Evolutionary conservation across 2,888 invertebrate genomes (phyloP).

Genomic region (Pterobdella sp.): DNA sequence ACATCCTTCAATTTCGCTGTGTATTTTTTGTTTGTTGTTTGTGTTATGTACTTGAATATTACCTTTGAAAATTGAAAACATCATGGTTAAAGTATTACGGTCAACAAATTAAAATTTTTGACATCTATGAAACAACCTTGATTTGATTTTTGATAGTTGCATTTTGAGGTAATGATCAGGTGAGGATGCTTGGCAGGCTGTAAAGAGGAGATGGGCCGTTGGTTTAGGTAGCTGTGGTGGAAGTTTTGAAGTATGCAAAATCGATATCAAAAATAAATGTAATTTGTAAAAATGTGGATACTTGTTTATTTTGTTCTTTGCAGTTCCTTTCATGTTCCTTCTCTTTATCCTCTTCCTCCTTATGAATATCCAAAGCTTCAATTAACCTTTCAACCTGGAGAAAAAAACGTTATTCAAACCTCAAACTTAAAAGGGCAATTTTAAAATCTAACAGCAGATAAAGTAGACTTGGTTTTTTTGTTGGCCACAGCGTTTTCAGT

Average conservation of each 20-base stretch:
- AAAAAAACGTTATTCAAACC: neutral
- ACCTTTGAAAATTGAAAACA: neutral
- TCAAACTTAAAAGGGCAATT: neutral
- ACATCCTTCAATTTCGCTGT: constrained; percentile 81
- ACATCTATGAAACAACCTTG: constrained; percentile 59
- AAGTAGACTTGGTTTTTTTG: constrained; percentile 76
- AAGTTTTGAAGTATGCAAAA: neutral
- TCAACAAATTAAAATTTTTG: neutral
- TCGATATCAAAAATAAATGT: neutral
- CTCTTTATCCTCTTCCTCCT: constrained; percentile 54
- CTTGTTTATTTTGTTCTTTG: constrained; percentile 31
- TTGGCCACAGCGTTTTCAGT: constrained; percentile 70
- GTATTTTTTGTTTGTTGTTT: neutral
- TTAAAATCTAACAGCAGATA: constrained; percentile 67
- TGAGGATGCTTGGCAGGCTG: constrained; percentile 63
- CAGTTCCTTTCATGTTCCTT: constrained; percentile 48
- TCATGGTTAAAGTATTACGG: neutral
- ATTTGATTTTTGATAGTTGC: constrained; percentile 68
- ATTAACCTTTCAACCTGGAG: constrained; percentile 75
- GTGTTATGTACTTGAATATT: neutral
- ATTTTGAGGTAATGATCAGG: constrained; percentile 73
- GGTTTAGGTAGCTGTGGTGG: constrained; percentile 53
- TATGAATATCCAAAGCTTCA: constrained; percentile 66
- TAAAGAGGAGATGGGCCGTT: constrained; percentile 69
- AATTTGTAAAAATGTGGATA: neutral